Evolutionary conservation across 2,113 vertebrate genomes (phyloP), one percentile per base, ranked within the genome.

Genomic region (Gymnarchus niloticus): DNA sequence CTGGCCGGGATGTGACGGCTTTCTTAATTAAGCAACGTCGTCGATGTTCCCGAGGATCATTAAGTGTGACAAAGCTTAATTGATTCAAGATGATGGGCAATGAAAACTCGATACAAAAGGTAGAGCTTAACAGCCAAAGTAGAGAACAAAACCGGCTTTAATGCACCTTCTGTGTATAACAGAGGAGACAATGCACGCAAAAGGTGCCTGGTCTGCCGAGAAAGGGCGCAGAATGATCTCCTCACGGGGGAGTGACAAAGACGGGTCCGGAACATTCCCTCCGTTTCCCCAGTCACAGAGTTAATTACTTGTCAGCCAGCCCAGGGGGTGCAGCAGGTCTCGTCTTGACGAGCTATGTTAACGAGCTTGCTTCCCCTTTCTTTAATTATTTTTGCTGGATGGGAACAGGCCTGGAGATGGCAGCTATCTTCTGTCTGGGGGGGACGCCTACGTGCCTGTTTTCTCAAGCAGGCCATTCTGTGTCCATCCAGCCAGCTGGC

Each of bases 391-490:
- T 84, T 84, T 44, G 12, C 77, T 86, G 86, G 84, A 84, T 86
- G 81, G 0, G 85, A 90, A 84, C 86, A 83, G 52, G 12, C 19
- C 61, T 88, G 41, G 1, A 85, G 37, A 5, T 33, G 87, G 88
- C 91, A 78, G 48, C 87, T 87, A 90, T 92, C 90, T 19, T 6
- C 33, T 69, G n/a, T 37, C 52, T 1, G 5, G 52, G 81, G 52
- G 87, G 88, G 33, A 86, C 86, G 90, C 88, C 91, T 87, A 87
- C 86, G 86, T 83, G 83, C 85, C 91, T 91, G 76, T 93, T 92
- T 89, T 92, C 0, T 82, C 90, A 87, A 85, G 46, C 87, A 61
- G 49, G 76, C 85, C 89, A 86, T 9, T 56, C 86, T 86, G 46
- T 6, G 9, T 23, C 44, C 73, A 56, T 61, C 46, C 41, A 89